A percentile compares a stretch with the other conserved stretches of the same genome.
Conservation (phyloP, 2,888 invertebrate species). For the Hyposoter didymator region DNA sequence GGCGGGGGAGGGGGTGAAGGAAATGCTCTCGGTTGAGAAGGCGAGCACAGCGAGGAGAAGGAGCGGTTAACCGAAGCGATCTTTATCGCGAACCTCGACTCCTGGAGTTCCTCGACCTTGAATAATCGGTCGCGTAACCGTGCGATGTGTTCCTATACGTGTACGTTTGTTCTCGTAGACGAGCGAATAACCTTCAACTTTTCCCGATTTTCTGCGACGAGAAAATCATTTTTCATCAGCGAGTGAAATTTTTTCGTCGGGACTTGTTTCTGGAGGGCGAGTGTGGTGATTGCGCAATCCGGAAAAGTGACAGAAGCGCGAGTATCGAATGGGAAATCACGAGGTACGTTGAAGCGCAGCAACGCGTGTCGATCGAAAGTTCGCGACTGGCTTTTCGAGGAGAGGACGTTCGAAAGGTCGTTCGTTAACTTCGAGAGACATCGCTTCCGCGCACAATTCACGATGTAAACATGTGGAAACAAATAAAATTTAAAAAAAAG, state of each 20-base stretch:
- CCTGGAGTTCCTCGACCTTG: slow-evolving; percentile 71
- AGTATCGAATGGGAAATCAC: background rate
- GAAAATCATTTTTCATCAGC: background rate
- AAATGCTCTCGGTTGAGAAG: slow-evolving; percentile 25
- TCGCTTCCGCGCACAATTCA: background rate
- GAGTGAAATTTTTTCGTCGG: background rate
- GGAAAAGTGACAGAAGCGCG: background rate
- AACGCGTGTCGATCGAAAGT: slow-evolving; percentile 11
- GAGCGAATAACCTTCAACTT: background rate
- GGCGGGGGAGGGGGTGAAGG: background rate
- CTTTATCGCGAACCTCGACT: slow-evolving; percentile 42
- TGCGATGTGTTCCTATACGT: slow-evolving; percentile 22
- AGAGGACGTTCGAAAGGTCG: slow-evolving; percentile 18
- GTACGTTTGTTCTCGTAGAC: background rate
- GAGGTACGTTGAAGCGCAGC: background rate
- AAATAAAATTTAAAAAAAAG: background rate
- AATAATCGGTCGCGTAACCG: slow-evolving; percentile 70
- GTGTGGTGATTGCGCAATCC: background rate
- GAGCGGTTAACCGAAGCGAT: slow-evolving; percentile 55
- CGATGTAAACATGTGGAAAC: background rate
- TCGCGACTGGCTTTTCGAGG: slow-evolving; percentile 1
- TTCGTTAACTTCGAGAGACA: slow-evolving; percentile 7
- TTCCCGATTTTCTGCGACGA: background rate
- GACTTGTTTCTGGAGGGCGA: background rate
- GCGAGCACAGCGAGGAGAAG: slow-evolving; percentile 34